These are phyloP conservation scores for Boulengeromyrus knoepffleri DNA, from an alignment of 2,113 vertebrate genomes.

Conservation along the genomic window DNA sequence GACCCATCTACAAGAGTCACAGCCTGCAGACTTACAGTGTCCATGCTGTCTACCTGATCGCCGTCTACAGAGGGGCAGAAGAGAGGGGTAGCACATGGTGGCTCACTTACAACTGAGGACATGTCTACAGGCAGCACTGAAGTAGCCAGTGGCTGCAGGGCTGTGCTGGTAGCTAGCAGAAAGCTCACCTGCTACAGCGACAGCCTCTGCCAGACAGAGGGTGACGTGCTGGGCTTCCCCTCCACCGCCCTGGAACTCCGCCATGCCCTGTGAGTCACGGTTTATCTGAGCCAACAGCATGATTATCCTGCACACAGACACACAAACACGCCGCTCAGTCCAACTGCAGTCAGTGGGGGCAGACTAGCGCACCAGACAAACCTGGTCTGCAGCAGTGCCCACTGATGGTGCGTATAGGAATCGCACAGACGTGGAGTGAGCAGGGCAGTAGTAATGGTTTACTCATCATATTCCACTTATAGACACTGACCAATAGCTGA, in stretches of 20 bases:
- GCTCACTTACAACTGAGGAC: neutral
- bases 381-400: neutral
- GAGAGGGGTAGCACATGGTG: neutral
- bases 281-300: slow-evolving; percentile 99
- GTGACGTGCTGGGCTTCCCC: slow-evolving; percentile 90
- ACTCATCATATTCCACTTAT: neutral
- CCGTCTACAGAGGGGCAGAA: slow-evolving; percentile 62
- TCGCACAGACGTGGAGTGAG: neutral
- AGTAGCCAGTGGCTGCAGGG: neutral
- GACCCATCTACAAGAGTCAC: slow-evolving; percentile 94
- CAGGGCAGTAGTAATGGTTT: neutral
- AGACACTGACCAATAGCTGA: neutral
- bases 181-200: slow-evolving; percentile 81
- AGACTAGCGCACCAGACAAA: neutral
- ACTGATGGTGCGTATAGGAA: neutral
- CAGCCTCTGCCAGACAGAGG: slow-evolving; percentile 88
- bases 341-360: neutral
- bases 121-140: neutral
- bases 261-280: slow-evolving; percentile 93
- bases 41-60: slow-evolving; percentile 91
- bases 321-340: slow-evolving; percentile 19
- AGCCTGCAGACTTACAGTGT: slow-evolving; percentile 93
- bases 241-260: slow-evolving; percentile 89
- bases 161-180: too few species aligned
- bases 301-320: slow-evolving; percentile 67